These are phyloP conservation scores for Paraescarpia echinospica DNA, from an alignment of 1,140 invertebrate genomes.

Conservation along the genomic window DNA sequence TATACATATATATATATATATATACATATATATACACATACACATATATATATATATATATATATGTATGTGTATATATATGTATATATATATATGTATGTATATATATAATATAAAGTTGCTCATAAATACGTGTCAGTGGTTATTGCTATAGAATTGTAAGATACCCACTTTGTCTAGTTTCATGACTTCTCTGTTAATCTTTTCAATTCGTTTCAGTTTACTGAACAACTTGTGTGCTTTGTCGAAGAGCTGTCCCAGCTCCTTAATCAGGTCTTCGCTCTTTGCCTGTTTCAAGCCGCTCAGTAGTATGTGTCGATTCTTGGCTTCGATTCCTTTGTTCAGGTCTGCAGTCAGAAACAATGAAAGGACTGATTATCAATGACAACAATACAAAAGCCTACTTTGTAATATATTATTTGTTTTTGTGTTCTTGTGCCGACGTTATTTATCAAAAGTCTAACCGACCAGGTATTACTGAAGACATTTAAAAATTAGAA, in stretches of 20 bases:
- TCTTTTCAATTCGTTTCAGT: not conserved
- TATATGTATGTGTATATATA: too few species aligned
- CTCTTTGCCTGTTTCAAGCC: not conserved
- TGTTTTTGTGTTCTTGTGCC: too few species aligned
- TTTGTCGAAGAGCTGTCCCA: not conserved
- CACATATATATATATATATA: too few species aligned
- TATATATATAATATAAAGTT: not conserved
- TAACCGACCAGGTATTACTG: too few species aligned
- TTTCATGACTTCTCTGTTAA: not conserved
- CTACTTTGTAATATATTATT: too few species aligned
- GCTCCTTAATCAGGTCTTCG: not conserved
- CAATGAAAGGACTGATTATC: not conserved
- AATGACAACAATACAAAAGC: not conserved
- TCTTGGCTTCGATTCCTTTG: not conserved
- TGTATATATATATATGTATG: too few species aligned
- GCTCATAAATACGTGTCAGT: not conserved
- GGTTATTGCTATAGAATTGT: not conserved
- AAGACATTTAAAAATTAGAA: too few species aligned
- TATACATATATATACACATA: too few species aligned
- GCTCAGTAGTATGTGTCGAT: not conserved
- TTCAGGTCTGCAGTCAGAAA: not conserved
- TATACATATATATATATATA: too few species aligned
- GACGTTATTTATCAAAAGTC: too few species aligned
- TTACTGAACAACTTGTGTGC: not conserved
- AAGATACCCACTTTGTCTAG: not conserved